Base-by-base conservation (phyloP, 37 sponge, comb jelly and placozoan species). In the Crambe crambe region DNA sequence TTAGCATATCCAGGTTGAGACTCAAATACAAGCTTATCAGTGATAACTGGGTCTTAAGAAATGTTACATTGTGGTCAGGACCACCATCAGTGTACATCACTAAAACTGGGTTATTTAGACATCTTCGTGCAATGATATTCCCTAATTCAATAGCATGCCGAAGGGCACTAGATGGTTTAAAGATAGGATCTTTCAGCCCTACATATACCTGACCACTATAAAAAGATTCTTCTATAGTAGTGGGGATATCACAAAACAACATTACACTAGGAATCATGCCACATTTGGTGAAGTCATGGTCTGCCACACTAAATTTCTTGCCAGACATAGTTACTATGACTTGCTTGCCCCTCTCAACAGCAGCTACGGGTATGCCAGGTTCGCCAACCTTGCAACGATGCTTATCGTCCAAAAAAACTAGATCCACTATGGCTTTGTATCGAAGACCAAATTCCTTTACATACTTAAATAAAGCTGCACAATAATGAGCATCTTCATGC, bases 341-440 rank as follows among this genome's bases (percentile, higher is more conserved):
- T 37, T 64, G 36, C 66, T 47, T 75, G 6, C 86, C 86, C 22
- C 86, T 54, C 32, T 90, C 86, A 29, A 70, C 86, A 34, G 86
- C 78, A 4, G 91, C 91, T 17, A 90, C 86, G 4, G 91, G 91
- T 15, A 31, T 74, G 2, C 71, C 73, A 42, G 91, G 91, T 40
- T 85, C 91, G 2, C 91, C 86, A 37, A 90, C 83, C 68, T 85
- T 85, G 29, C 82, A 21, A 18, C n/a, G 35, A 66, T 90, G 82
- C 58, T 90, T 81, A 61, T 90, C 77, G 40, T 74, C 68, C 18
- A 82, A 2, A n/a, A 34, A 73, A 1, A 66, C 68, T 39, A 82
- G 20, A 15, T 5, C 5, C 30, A 26, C 18, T 25, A 71, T 51
- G 37, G 37, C 58, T 51, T 70, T 27, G 39, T 44, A 65, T 68